A percentile compares a stretch with the other conserved stretches of the same genome.
Evolutionary conservation across 2,113 vertebrate species (phyloP).

Genomic region (Pseudorectes ferrugineus): DNA sequence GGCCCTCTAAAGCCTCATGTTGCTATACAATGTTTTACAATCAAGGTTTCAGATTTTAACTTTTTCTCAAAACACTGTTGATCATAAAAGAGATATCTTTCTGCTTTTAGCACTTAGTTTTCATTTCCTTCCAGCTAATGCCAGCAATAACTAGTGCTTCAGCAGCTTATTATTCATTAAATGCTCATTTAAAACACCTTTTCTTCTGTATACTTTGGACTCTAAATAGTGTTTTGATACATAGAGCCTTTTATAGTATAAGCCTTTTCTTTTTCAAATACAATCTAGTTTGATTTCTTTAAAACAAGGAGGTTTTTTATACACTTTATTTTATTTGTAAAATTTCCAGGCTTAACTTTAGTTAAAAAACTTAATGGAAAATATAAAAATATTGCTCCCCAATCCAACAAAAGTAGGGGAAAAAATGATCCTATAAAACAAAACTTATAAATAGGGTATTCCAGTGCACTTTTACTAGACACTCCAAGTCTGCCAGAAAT

Average conservation of each 20-base stretch:
- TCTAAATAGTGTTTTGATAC: constrained; percentile 45
- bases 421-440: constrained; percentile 37
- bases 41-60: constrained; percentile 40
- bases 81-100: constrained; percentile 58
- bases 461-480: constrained; percentile 23
- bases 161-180: constrained; percentile 75
- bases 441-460: constrained; percentile 34
- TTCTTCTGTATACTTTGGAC: constrained; percentile 70
- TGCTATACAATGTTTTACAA: constrained; percentile 35
- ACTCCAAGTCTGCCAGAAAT: not conserved
- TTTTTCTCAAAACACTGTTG: constrained; percentile 40
- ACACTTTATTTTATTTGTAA: constrained; percentile 64
- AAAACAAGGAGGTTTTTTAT: constrained; percentile 1
- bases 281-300: constrained; percentile 36
- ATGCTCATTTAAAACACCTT: constrained; percentile 73
- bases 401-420: constrained; percentile 34
- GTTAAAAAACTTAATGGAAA: constrained; percentile 51
- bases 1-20: not conserved
- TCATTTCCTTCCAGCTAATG: constrained; percentile 71
- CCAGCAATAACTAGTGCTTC: constrained; percentile 68
- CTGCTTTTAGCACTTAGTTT: constrained; percentile 62
- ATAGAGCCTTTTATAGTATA: constrained; percentile 21
- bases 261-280: not conserved
- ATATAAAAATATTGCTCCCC: constrained; percentile 51
- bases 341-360: constrained; percentile 58